phyloP scores from a whole-genome alignment of 2,888 invertebrate genomes.

The Coecobrya sp. region DNA sequence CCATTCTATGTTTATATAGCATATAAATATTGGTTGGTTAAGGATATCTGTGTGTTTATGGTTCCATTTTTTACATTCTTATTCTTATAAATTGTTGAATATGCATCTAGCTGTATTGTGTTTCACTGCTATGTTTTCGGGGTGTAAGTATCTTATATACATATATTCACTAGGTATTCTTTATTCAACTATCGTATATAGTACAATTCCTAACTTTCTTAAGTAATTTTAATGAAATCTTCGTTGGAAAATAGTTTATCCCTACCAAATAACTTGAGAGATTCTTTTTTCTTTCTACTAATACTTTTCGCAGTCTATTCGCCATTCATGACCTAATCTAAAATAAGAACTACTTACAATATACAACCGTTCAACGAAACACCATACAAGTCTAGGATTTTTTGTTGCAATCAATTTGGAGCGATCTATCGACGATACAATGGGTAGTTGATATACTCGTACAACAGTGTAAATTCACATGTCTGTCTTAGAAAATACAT shows the following conservation, averaged over 20 bases:
- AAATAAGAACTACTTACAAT: background rate
- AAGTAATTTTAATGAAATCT: background rate
- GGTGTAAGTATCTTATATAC: too few relatives aligned
- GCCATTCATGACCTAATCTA: background rate
- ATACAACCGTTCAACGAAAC: background rate
- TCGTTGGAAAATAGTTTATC: background rate
- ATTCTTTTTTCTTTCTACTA: background rate
- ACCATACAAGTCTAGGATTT: background rate
- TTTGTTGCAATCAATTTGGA: conserved; percentile 28
- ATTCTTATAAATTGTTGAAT: too few relatives aligned
- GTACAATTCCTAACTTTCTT: background rate
- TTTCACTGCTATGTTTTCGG: too few relatives aligned
- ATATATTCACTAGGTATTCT: too few relatives aligned
- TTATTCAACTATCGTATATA: too few relatives aligned
- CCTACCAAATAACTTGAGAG: background rate
- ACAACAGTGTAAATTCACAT: background rate
- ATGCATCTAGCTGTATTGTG: too few relatives aligned
- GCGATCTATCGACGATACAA: background rate
- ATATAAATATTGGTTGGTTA: background rate
- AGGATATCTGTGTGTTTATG: too few relatives aligned
- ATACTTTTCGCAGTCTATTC: conserved; percentile 48
- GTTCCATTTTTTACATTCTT: too few relatives aligned
- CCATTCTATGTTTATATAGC: background rate
- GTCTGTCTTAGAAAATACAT: background rate
- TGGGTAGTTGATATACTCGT: background rate